Percentiles rank a stretch among this genome's conserved stretches.
phyloP scores from a whole-genome alignment of 2,113 vertebrate genomes.

The Malurus cyaneus region DNA sequence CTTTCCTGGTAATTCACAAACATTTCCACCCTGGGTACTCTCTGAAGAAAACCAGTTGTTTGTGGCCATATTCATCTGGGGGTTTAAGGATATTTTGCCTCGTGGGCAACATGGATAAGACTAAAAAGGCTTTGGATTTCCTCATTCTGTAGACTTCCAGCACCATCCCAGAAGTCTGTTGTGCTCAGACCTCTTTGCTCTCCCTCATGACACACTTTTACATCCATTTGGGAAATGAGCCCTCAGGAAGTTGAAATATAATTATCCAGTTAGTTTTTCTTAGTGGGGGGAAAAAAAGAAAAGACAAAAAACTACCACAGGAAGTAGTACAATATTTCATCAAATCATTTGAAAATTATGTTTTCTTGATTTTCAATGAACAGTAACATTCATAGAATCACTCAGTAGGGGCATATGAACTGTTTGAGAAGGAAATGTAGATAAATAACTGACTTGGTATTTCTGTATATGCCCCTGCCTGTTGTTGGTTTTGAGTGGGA shows the following conservation, averaged over 20 bases:
- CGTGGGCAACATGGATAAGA: neutral
- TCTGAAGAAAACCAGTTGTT: neutral
- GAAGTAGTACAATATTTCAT: neutral
- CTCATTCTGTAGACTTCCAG: neutral
- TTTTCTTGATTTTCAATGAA: neutral
- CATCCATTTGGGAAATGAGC: neutral
- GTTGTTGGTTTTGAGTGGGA: neutral
- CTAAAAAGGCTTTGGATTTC: neutral
- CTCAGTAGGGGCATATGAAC: neutral
- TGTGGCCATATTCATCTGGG: neutral
- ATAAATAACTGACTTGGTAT: neutral
- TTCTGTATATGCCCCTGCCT: neutral
- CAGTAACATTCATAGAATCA: neutral
- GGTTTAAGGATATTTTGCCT: neutral
- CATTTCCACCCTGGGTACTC: fast-evolving
- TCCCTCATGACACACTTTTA: neutral
- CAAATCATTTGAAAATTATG: neutral
- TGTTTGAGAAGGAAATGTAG: neutral
- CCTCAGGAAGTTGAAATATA: neutral
- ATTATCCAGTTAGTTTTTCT: neutral
- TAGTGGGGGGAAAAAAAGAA: neutral
- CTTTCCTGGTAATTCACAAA: neutral
- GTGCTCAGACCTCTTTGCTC: neutral
- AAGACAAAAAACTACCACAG: neutral
- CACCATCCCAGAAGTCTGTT: neutral